Evolutionary conservation across 2,113 vertebrate species (phyloP).

Genomic region (Tympanuchus pallidicinctus): DNA sequence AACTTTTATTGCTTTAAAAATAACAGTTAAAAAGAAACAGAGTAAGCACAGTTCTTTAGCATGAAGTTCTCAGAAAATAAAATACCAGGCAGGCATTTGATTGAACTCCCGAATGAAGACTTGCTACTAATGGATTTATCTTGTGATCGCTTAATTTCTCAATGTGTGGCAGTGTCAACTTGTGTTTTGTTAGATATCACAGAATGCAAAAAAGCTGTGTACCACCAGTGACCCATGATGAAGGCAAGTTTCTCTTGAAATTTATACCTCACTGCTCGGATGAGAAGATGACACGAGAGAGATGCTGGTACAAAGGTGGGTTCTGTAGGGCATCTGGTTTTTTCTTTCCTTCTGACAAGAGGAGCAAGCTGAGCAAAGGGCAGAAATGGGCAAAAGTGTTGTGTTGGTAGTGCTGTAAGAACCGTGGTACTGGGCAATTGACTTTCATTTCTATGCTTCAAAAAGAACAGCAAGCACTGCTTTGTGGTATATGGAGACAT

Average conservation of each 20-base stretch:
- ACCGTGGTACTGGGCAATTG: neutral
- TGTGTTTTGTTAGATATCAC: neutral
- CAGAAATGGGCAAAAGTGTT: neutral
- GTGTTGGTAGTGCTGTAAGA: neutral
- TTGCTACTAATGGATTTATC: neutral
- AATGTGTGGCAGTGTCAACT: neutral
- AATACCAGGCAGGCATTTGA: neutral
- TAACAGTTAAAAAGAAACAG: neutral
- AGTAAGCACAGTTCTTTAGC: neutral
- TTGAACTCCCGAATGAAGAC: neutral
- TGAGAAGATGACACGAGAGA: neutral
- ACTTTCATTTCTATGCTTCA: neutral
- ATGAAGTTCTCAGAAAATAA: neutral
- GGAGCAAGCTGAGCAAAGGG: neutral
- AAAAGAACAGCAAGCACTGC: neutral
- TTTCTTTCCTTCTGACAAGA: neutral
- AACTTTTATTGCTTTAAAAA: neutral
- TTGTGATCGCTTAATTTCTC: neutral
- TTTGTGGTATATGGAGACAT: neutral
- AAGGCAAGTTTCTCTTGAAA: neutral
- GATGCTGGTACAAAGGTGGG: neutral
- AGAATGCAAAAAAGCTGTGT: neutral
- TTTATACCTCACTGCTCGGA: neutral
- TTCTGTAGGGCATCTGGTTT: neutral
- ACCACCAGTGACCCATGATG: neutral